Evolutionary conservation across 2,113 vertebrate genomes (phyloP).

Genomic region (Ariopsis seemanni): DNA sequence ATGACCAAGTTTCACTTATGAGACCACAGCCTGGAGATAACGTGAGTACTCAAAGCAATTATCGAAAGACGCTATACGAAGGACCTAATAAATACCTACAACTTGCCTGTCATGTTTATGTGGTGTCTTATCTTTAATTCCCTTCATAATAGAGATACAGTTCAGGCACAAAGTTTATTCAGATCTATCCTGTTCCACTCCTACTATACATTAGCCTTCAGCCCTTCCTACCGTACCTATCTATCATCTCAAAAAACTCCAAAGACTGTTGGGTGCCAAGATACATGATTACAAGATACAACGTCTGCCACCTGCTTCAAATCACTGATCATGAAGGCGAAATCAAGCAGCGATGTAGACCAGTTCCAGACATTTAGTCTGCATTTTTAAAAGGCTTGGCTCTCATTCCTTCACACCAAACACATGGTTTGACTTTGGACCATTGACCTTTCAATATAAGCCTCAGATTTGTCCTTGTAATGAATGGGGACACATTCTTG

Average conservation of each 20-base stretch:
- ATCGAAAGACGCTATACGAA: background rate
- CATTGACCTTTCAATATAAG: conserved; percentile 26
- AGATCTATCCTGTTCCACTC: background rate
- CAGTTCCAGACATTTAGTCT: conserved; percentile 43
- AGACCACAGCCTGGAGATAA: conserved; percentile 85
- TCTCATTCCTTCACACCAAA: conserved; percentile 29
- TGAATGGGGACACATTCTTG: background rate
- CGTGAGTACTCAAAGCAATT: conserved; percentile 69
- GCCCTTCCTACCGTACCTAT: background rate
- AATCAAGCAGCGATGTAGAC: conserved; percentile 51
- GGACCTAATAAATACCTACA: background rate
- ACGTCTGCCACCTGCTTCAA: conserved; percentile 61
- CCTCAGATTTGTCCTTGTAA: conserved; percentile 21
- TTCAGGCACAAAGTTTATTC: background rate
- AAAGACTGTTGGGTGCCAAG: conserved; percentile 7
- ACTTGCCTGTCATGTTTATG: background rate
- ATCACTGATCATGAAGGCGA: conserved; percentile 60
- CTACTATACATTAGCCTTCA: background rate
- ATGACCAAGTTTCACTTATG: conserved; percentile 87
- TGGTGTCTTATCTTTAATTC: background rate
- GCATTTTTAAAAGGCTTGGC: conserved; percentile 40
- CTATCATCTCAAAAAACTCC: background rate
- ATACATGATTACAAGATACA: conserved; percentile 16
- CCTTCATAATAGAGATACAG: background rate
- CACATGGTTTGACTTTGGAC: conserved; percentile 57